Evolutionary conservation across 1,140 invertebrate genomes (phyloP), one percentile per base, ranked within the genome.

Genomic region (Leptinotarsa undecemlineata): DNA sequence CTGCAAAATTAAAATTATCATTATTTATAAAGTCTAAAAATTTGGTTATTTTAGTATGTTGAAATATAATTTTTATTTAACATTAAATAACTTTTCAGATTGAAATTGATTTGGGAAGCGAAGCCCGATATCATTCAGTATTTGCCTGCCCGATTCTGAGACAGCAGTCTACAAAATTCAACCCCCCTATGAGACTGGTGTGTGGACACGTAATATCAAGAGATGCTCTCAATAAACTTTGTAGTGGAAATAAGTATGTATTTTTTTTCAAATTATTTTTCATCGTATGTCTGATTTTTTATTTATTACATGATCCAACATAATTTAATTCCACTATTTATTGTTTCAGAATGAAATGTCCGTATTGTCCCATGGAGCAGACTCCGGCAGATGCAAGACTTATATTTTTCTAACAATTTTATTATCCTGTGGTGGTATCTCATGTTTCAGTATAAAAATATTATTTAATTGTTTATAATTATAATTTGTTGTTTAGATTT

Each of bases 201-300:
- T 99, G 98, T 87, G 98, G 98, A 23, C 98, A 99, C 88, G 98
- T 99, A 61, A 99, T 99, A 77, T 98, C 97, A 2, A 90, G 94
- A 78, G 98, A 99, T 87, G 98, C 98, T 67, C 89, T 99, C 51
- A 94, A 94, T 84, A 99, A 99, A 88, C 89, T 99, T 71, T 93
- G 94, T 70, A 95, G 91, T 84, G 94, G 94, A 21, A 96, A 94
- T 85, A 98, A 98, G 95, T 98, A 89, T 86, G 88, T 81, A 48
- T 19, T 23, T n/a, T 66, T n/a, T n/a, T n/a, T n/a, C n/a, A n/a
- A 2, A 48, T 68, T 74, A 69, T 33, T 33, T 74, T 42, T 42
- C 33, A 3, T 33, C 33, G 2, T 42, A 42, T 42, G 33, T 42
- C 33, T 11, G 8, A 8, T 42, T 42, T 2, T 42, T 42, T 8